phyloP scores from a whole-genome alignment of 2,888 invertebrate species.

The Himalopsyche anomala region DNA sequence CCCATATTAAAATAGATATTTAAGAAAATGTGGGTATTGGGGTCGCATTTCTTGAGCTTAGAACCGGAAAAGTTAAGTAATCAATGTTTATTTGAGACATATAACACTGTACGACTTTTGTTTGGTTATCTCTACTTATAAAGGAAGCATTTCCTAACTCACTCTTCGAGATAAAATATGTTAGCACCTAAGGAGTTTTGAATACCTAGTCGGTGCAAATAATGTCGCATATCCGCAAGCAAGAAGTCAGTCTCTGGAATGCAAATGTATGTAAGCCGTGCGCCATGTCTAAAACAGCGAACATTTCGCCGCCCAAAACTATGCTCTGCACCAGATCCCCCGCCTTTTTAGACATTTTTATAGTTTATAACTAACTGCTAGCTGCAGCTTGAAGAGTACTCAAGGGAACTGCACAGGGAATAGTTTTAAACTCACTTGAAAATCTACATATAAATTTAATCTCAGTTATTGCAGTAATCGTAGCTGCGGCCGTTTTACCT shows the following conservation, averaged over 20 bases:
- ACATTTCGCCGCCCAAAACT: constrained; percentile 9
- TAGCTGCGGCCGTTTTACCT: no score
- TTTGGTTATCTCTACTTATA: no score
- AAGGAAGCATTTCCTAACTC: no score
- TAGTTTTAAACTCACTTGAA: constrained; percentile 19
- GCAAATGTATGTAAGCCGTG: not conserved
- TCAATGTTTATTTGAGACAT: no score
- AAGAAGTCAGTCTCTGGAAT: constrained; percentile 13
- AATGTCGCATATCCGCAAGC: constrained; percentile 14
- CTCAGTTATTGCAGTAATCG: no score
- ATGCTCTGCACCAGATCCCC: not conserved
- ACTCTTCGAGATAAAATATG: no score
- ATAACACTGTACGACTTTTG: no score
- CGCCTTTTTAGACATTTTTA: constrained; percentile 28
- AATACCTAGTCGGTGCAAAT: not conserved
- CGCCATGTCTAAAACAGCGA: constrained; percentile 18
- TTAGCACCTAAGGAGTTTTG: no score
- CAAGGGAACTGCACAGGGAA: not conserved
- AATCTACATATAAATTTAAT: not conserved
- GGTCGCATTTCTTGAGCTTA: no score
- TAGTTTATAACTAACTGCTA: constrained; percentile 34
- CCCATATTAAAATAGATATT: no score
- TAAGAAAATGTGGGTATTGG: no score
- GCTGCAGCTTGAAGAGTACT: constrained; percentile 17
- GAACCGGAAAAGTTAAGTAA: no score